Conservation (phyloP, 2,797 vertebrate species). For the Acanthurus leucopareius region DNA sequence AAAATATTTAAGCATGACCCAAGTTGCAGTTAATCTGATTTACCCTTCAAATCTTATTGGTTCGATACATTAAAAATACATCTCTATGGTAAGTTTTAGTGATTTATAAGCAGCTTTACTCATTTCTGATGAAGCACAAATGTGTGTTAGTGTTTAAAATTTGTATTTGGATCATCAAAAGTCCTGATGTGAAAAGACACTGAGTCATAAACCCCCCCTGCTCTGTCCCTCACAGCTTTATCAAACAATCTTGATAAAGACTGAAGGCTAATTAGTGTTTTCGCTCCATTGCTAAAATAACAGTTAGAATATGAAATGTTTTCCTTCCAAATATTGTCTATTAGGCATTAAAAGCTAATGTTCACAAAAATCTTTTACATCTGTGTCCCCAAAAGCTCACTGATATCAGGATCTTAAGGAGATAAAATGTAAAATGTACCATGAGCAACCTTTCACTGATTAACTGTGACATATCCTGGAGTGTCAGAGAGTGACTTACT, state of each 20-base stretch:
- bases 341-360: background rate
- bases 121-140: background rate
- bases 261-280: no score
- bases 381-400: background rate
- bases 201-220: background rate
- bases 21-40: background rate
- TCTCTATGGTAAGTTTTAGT: background rate
- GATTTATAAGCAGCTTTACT: background rate
- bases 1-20: background rate
- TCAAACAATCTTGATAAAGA: background rate
- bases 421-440: background rate
- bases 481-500: background rate
- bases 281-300: background rate
- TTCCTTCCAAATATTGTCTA: background rate
- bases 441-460: background rate
- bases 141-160: background rate
- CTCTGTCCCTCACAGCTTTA: background rate
- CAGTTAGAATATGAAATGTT: background rate
- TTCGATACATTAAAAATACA: background rate
- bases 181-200: background rate
- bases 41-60: background rate
- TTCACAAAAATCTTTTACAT: background rate
- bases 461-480: conserved; percentile 1
- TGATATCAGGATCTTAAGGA: background rate
- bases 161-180: background rate